Evolutionary conservation across 2,888 invertebrate genomes (phyloP).

Genomic region (Agrochola macilenta): DNA sequence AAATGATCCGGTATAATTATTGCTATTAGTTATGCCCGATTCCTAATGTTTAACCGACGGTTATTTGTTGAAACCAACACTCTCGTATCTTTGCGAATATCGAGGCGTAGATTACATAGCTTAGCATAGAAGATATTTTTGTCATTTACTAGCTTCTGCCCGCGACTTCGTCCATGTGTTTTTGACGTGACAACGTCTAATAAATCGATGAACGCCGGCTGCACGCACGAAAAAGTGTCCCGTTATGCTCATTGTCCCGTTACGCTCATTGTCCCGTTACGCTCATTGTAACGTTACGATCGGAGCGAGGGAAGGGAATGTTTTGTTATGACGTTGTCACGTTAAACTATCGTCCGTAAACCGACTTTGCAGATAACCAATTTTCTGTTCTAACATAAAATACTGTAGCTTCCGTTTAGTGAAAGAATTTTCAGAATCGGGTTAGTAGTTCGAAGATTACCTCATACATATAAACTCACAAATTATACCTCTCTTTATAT

Average conservation of each 20-base stretch:
- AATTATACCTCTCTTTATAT: too few species aligned
- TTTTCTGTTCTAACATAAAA: background rate
- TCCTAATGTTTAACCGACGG: slow-evolving; percentile 3
- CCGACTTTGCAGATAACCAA: too few species aligned
- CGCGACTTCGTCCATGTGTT: background rate
- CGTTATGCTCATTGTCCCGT: too few species aligned
- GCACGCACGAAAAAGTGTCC: too few species aligned
- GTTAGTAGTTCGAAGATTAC: background rate
- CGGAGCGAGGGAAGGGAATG: too few species aligned
- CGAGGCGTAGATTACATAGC: slow-evolving; percentile 1
- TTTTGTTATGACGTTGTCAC: too few species aligned
- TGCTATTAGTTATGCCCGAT: slow-evolving; percentile 20
- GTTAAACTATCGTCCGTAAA: too few species aligned
- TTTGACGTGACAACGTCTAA: too few species aligned
- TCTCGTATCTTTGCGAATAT: slow-evolving; percentile 27
- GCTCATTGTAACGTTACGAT: too few species aligned
- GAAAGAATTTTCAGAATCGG: background rate
- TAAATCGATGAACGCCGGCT: too few species aligned
- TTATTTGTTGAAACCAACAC: slow-evolving; percentile 20
- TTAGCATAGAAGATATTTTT: background rate
- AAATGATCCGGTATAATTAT: slow-evolving; percentile 38
- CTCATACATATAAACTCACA: background rate
- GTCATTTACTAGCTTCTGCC: background rate
- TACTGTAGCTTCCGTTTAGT: background rate
- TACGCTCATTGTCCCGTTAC: too few species aligned